These are phyloP conservation scores for Halictus ligatus DNA, from an alignment of 2,888 invertebrate species.

Conservation along the genomic window DNA sequence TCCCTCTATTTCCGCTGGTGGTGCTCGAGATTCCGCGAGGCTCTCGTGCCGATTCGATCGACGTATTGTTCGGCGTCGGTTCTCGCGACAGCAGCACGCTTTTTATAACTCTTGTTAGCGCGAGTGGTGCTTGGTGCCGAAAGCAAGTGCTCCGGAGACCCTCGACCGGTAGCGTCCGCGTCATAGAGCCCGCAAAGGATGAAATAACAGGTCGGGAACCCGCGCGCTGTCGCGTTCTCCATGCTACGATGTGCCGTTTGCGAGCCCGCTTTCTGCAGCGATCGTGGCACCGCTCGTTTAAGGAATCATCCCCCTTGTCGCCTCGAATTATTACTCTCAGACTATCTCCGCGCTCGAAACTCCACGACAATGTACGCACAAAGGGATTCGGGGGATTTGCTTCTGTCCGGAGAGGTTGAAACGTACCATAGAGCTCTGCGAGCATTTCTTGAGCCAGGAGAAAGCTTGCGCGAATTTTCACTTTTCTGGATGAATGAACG, in stretches of 20 bases:
- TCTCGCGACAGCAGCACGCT: not conserved
- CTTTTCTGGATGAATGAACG: not conserved
- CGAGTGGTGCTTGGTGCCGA: conserved; percentile 50
- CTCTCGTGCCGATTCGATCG: conserved; percentile 6
- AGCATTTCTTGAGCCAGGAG: not conserved
- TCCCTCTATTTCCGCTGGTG: not conserved
- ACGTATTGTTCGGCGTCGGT: not conserved
- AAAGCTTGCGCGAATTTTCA: not conserved
- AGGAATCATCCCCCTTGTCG: not conserved
- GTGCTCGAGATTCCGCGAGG: not conserved
- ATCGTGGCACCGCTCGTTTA: not conserved
- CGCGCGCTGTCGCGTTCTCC: not conserved
- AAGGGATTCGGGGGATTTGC: not conserved
- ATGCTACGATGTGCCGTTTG: not conserved
- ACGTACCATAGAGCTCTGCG: not conserved
- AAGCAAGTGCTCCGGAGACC: conserved; percentile 50
- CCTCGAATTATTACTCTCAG: not conserved
- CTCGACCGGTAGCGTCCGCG: conserved; percentile 32
- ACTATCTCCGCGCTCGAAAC: not conserved
- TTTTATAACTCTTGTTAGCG: conserved; percentile 54
- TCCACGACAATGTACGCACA: not conserved
- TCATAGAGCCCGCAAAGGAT: conserved; percentile 39
- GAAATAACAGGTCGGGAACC: conserved; percentile 47
- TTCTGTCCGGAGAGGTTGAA: not conserved
- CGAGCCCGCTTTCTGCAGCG: not conserved